These are phyloP conservation scores for Pristionchus arcanus DNA, from an alignment of 2,888 invertebrate genomes.

Conservation along the genomic window DNA sequence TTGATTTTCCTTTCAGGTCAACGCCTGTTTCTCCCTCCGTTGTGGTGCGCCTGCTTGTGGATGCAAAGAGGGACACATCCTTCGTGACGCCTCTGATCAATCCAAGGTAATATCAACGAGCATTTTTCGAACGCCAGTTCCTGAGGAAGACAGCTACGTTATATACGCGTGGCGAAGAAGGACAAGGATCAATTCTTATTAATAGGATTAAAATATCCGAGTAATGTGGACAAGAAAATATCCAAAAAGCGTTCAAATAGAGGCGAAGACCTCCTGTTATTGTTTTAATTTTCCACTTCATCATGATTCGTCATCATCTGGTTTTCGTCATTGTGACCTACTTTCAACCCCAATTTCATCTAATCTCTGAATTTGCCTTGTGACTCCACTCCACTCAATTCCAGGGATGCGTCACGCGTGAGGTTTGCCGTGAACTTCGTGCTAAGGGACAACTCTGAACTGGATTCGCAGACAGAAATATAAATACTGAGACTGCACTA, in stretches of 20 bases:
- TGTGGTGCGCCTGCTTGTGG: conserved; percentile 65
- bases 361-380: background rate
- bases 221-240: too few species aligned
- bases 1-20: conserved; percentile 56
- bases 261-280: background rate
- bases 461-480: background rate
- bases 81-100: conserved; percentile 57
- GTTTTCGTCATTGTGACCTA: background rate
- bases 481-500: background rate
- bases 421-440: conserved; percentile 48
- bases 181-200: too few species aligned
- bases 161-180: too few species aligned
- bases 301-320: background rate
- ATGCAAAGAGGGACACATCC: conserved; percentile 66
- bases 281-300: background rate
- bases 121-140: too few species aligned
- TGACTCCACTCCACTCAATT: background rate
- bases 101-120: conserved; percentile 53
- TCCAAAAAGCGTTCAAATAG: too few species aligned
- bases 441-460: conserved; percentile 1
- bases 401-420: conserved; percentile 53
- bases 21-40: conserved; percentile 68
- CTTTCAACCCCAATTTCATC: background rate
- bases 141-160: too few species aligned
- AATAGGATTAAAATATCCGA: too few species aligned